Evolutionary conservation across 2,888 invertebrate species (phyloP), one percentile per base, ranked within the genome.

Genomic region (Nomada flava): DNA sequence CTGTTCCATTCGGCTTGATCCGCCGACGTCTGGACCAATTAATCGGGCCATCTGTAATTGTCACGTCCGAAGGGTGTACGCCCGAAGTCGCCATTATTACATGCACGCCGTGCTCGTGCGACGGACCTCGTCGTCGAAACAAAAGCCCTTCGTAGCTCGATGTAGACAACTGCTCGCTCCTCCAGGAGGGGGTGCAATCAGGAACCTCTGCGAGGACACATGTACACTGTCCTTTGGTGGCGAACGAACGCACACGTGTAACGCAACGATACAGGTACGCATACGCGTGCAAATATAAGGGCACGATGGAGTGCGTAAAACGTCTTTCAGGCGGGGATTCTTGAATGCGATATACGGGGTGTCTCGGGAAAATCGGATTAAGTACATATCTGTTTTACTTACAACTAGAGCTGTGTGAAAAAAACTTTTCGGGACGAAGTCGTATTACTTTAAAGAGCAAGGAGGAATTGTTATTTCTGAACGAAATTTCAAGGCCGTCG

Each of bases 181-280:
- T 71, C 23, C 36, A 52, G 59, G 42, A 69, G 72, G 29, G 69
- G 65, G 67, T 60, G 57, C 76, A 86, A 84, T 86, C 79, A 73
- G 75, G 68, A 79, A 84, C 76, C 81, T 76, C 80, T 73, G 67
- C 36, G 29, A 18, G 47, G 29, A 68, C 70, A 60, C 59, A 63
- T 53, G 53, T 63, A 70, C 20, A n/a, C 13, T 63, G 53, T 36
- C 42, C 57, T n/a, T 36, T 36, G 36, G 60, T 18, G 18, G 36
- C 47, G 11, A 60, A 20, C 60, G 50, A 26, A 55, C 11, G 52
- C 15, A 60, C 47, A 55, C 62, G 18, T 50, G 50, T 18, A 50
- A 50, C 50, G 50, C 18, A 18, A 50, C 18, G 50, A 26, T 7
- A 15, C 0, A 11, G 50, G 15, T 47, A 23, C 23, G 13, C 26